Percentiles rank a stretch among this genome's conserved stretches.
These are phyloP conservation scores for Tapera naevia DNA, from an alignment of 2,797 vertebrate species.

Conservation along the genomic window DNA sequence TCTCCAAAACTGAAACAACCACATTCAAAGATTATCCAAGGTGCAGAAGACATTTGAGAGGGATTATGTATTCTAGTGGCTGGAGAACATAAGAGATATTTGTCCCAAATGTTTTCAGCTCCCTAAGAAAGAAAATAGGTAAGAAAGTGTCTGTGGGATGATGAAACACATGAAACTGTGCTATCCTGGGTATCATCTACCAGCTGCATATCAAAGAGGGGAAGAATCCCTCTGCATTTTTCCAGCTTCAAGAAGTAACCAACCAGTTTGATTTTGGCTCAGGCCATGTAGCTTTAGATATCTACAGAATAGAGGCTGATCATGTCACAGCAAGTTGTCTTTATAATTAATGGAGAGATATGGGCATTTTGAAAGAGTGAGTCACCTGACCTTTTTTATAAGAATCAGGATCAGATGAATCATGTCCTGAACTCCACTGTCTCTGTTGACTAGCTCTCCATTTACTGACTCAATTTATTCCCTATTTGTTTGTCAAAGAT, in stretches of 20 bases:
- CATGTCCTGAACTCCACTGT: neutral
- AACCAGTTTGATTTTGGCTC: neutral
- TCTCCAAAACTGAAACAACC: neutral
- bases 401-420: slow-evolving; percentile 39
- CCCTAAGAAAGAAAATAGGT: neutral
- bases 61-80: neutral
- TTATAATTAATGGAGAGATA: slow-evolving; percentile 8
- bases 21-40: neutral
- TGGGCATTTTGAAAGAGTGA: neutral
- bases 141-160: neutral
- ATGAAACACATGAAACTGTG: neutral
- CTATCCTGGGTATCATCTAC: neutral
- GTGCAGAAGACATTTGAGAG: neutral
- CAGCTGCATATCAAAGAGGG: neutral
- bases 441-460: slow-evolving; percentile 32
- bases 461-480: slow-evolving; percentile 32
- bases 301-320: neutral
- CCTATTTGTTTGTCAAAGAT: neutral
- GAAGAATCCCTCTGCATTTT: neutral
- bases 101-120: neutral
- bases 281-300: neutral
- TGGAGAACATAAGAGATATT: neutral
- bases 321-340: neutral
- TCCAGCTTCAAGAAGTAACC: neutral
- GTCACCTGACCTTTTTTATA: slow-evolving; percentile 22